Conservation (phyloP, 2,113 vertebrate species). For the Synchiropus splendidus region DNA sequence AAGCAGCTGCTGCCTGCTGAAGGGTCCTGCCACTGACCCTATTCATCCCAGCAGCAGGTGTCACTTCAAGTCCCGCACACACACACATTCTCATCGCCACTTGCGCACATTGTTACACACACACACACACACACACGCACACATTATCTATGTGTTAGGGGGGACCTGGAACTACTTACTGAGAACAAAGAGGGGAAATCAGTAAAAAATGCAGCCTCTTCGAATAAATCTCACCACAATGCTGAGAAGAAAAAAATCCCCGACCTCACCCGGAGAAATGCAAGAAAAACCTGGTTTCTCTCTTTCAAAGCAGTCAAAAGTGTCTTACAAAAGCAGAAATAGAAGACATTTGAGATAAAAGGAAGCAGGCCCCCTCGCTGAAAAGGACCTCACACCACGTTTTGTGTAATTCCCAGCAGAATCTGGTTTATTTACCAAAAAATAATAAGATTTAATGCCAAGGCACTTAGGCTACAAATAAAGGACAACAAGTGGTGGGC, state of each 20-base stretch:
- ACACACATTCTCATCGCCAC: slow-evolving; percentile 19
- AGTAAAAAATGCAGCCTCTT: slow-evolving; percentile 70
- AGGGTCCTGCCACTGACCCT: slow-evolving; percentile 63
- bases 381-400: slow-evolving; percentile 99
- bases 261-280: slow-evolving; percentile 66
- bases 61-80: slow-evolving; percentile 48
- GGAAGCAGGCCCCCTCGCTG: slow-evolving; percentile 73
- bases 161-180: slow-evolving; percentile 71
- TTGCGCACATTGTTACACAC: slow-evolving; percentile 35
- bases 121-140: slow-evolving; percentile 14
- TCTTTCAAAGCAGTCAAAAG: slow-evolving; percentile 73
- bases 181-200: slow-evolving; percentile 70
- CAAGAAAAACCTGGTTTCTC: slow-evolving; percentile 72
- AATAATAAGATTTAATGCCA: slow-evolving; percentile 83
- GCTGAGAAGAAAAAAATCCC: slow-evolving; percentile 65
- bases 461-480: slow-evolving; percentile 88
- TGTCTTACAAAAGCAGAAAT: slow-evolving; percentile 75
- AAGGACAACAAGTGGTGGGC: slow-evolving; percentile 73
- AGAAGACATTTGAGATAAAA: slow-evolving; percentile 83
- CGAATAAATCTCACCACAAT: slow-evolving; percentile 75
- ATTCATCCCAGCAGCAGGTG: slow-evolving; percentile 73
- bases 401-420: slow-evolving; percentile 92
- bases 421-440: slow-evolving; percentile 98
- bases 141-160: slow-evolving; percentile 17
- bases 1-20: slow-evolving; percentile 65